phyloP scores from a whole-genome alignment of 1,140 invertebrate genomes.

The Apis laboriosa region DNA sequence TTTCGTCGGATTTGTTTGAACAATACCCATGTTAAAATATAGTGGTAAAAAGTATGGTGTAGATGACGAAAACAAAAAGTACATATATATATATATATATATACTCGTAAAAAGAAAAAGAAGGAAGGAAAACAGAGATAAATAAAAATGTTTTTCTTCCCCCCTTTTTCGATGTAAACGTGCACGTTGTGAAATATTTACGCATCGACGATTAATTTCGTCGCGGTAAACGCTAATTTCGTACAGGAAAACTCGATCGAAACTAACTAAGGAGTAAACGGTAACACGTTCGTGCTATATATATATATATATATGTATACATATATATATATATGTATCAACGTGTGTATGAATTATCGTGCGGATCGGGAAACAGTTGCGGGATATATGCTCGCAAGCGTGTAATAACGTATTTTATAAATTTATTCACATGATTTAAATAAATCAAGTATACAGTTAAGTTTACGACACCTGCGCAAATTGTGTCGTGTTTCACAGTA shows the following conservation, averaged over 20 bases:
- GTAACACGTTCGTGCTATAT: too few relatives aligned
- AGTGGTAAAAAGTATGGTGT: background rate
- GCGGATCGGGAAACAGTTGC: conserved; percentile 6
- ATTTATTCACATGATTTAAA: conserved; percentile 79
- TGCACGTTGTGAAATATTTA: background rate
- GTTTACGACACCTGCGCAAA: conserved; percentile 44
- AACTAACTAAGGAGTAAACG: background rate
- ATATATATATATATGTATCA: background rate
- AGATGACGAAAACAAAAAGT: background rate
- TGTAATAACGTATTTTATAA: conserved; percentile 81
- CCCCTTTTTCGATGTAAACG: too few relatives aligned
- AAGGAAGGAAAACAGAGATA: too few relatives aligned
- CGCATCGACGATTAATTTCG: background rate
- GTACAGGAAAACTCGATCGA: background rate
- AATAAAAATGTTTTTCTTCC: too few relatives aligned
- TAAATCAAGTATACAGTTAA: conserved; percentile 70
- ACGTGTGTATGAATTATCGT: background rate
- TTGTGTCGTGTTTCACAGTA: conserved; percentile 22
- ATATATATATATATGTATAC: background rate
- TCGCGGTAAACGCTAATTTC: background rate
- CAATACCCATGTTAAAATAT: background rate
- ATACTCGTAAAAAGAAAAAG: background rate
- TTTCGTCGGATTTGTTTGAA: background rate
- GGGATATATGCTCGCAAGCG: conserved; percentile 34
- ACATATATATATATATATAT: too few relatives aligned